A percentile compares a stretch with the other conserved stretches of the same genome.
Evolutionary conservation across 1,140 invertebrate genomes (phyloP).

Genomic region (Argopecten irradians): DNA sequence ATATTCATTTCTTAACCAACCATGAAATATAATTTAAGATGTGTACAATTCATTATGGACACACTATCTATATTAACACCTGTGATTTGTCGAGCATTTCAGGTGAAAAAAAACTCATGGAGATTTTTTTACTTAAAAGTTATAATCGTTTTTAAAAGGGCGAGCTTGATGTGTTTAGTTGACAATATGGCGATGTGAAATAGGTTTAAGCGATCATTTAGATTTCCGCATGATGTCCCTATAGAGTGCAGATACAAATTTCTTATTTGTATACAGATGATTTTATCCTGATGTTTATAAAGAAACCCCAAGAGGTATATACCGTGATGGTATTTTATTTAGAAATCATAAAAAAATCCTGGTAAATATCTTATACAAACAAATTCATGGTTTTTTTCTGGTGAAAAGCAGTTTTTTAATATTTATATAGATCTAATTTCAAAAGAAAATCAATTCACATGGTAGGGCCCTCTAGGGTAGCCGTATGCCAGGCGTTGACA

Average conservation of each 20-base stretch:
- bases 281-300: not conserved
- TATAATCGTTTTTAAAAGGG: not conserved
- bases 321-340: not conserved
- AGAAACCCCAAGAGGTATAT: not conserved
- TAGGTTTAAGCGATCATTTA: slow-evolving; percentile 15
- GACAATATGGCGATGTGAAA: slow-evolving; percentile 14
- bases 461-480: not conserved
- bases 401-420: not conserved
- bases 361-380: not conserved
- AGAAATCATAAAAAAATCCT: not conserved
- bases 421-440: not conserved
- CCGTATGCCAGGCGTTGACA: not conserved
- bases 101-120: not conserved
- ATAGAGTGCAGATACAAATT: not conserved
- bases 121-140: not conserved
- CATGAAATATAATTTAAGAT: not conserved
- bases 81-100: not conserved
- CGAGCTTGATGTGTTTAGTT: not conserved
- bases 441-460: not conserved
- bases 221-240: not conserved
- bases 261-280: not conserved
- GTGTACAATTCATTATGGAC: not conserved
- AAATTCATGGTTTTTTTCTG: not conserved
- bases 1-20: not conserved
- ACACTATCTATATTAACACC: not conserved